Evolutionary conservation across 2,797 vertebrate species (phyloP), one percentile per base, ranked within the genome.

Genomic region (Sphenodon punctatus): DNA sequence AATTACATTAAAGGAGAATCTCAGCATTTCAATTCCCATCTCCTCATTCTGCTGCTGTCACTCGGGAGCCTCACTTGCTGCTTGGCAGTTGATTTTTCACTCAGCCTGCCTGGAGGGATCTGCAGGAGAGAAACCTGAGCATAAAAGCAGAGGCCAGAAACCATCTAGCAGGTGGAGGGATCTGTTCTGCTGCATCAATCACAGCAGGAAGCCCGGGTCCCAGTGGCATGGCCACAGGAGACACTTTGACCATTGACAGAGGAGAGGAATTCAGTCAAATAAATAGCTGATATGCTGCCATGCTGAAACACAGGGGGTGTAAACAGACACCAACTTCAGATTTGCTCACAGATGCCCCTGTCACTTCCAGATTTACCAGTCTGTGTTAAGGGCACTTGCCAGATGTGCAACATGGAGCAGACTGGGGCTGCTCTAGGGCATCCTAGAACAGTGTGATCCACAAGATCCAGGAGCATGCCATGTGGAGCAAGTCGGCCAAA

Each of bases 31-130:
- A 22, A 13, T 69, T 77, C 30, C 34, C 11, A 42, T 60, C 38
- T 67, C 65, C 4, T 6, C 1, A 0, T 1, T 2, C 64, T 55
- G 72, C 68, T 30, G 14, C 20, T 56, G 49, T 80, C 82, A 61
- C 67, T 75, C 71, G 0, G 3, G 58, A 78, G 89, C 67, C 48
- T 56, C 30, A 42, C 43, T 7, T 5, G 0, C 36, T 38, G 66
- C 71, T 75, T 22, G 22, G 66, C 60, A 78, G 25, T 64, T 30
- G 64, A n/a, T 69, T 89, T 87, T 80, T 70, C n/a, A n/a, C n/a
- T n/a, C n/a, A n/a, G n/a, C n/a, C 74, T 83, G 75, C 80, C 79
- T 10, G 19, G 66, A 82, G 70, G 81, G 80, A 25, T 2, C 19
- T 8, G 36, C 39, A 67, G 84, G 42, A 32, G 69, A 79, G 63